Conservation (phyloP, 1,140 invertebrate species). For the Platyscapa corneri region DNA sequence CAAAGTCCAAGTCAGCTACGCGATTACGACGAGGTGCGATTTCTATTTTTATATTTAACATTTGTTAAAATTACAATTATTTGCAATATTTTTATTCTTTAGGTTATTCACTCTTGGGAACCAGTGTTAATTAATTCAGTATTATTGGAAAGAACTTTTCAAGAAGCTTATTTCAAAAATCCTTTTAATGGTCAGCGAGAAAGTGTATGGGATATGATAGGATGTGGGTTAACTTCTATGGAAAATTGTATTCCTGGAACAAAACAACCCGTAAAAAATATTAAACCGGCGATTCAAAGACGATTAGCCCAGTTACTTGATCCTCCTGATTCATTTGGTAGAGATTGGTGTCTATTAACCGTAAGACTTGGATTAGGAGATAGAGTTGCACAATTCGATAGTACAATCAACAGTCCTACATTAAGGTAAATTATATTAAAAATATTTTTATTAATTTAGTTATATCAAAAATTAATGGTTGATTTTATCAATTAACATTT, state of each 20-base stretch:
- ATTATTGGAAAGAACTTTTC: constrained; percentile 74
- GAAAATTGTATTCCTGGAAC: constrained; percentile 69
- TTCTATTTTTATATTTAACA: neutral
- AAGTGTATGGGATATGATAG: constrained; percentile 80
- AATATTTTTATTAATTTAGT: neutral
- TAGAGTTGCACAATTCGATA: constrained; percentile 70
- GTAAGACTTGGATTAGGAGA: constrained; percentile 80
- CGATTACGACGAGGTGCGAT: constrained; percentile 69
- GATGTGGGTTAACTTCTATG: constrained; percentile 76
- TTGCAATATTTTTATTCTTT: constrained; percentile 11
- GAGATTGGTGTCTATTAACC: constrained; percentile 89
- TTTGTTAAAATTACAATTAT: neutral
- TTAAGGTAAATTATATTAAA: constrained; percentile 59
- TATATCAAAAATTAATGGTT: neutral
- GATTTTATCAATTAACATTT: neutral
- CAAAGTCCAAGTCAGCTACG: constrained; percentile 80
- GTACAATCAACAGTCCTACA: constrained; percentile 69
- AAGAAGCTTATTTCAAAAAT: constrained; percentile 75
- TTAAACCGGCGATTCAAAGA: constrained; percentile 73
- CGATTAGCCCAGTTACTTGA: constrained; percentile 81
- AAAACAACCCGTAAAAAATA: constrained; percentile 66
- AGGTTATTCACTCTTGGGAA: constrained; percentile 77
- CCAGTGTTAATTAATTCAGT: constrained; percentile 78
- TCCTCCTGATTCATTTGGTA: constrained; percentile 84
- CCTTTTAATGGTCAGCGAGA: constrained; percentile 78